Evolutionary conservation across 2,888 invertebrate species (phyloP).

Genomic region (Arenicola marina): DNA sequence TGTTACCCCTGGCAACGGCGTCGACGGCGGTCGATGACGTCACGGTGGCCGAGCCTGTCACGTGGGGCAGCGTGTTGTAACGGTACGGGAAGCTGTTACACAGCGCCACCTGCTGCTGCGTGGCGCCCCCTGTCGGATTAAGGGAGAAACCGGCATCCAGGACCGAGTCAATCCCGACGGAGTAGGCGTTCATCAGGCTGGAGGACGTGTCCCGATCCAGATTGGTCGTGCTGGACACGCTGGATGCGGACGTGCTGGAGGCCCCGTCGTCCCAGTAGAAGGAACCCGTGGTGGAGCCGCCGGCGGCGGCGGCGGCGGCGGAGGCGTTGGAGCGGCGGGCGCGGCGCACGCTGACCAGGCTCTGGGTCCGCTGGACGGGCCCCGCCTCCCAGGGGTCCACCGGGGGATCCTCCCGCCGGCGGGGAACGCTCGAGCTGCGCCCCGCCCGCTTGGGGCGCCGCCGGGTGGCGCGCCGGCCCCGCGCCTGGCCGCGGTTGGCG

Average conservation of each 20-base stretch:
- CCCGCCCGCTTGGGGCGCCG: not conserved
- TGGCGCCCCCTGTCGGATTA: too few species aligned
- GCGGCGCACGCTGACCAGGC: not conserved
- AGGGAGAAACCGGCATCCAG: not conserved
- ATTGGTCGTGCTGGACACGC: not conserved
- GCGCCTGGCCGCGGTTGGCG: not conserved
- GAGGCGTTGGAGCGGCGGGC: not conserved
- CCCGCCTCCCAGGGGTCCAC: not conserved
- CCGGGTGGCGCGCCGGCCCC: not conserved
- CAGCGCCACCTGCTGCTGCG: not conserved
- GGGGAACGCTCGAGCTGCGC: not conserved
- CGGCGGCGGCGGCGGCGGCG: not conserved
- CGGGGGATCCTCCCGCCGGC: not conserved
- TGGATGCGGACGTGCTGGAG: not conserved
- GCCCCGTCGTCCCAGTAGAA: not conserved
- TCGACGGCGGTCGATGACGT: too few species aligned
- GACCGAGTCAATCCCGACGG: not conserved
- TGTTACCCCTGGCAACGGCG: too few species aligned
- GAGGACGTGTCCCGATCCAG: not conserved
- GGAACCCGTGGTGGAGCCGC: too few species aligned
- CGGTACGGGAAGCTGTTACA: not conserved
- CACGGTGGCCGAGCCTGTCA: too few species aligned
- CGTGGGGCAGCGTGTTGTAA: constrained; percentile 2
- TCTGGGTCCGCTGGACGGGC: not conserved
- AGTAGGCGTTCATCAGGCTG: not conserved